phyloP scores from a whole-genome alignment of 2,797 vertebrate genomes.

The Squalus acanthias region DNA sequence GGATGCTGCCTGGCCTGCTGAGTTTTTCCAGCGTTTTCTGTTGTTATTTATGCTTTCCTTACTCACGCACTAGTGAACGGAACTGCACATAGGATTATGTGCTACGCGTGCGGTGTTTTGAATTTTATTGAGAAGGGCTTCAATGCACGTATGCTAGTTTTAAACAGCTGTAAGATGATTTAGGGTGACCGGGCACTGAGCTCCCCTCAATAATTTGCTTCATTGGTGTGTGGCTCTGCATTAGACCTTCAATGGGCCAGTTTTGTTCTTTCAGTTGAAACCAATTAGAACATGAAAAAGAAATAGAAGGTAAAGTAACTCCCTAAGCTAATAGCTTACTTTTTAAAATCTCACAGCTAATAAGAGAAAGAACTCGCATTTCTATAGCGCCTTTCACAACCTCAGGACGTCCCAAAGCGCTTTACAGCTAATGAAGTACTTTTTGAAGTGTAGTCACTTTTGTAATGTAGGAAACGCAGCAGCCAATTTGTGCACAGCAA shows the following conservation, averaged over 20 bases:
- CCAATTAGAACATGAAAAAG: slow-evolving; percentile 15
- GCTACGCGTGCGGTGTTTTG: background rate
- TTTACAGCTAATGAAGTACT: background rate
- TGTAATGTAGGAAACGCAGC: background rate
- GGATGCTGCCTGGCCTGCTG: no score
- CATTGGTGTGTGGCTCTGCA: slow-evolving; percentile 1
- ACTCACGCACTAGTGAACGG: background rate
- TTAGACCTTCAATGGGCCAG: background rate
- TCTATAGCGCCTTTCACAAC: background rate
- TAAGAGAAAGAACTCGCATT: background rate
- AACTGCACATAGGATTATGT: background rate
- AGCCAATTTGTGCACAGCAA: background rate
- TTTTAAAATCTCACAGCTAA: slow-evolving; percentile 11
- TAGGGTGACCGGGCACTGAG: background rate
- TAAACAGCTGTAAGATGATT: background rate
- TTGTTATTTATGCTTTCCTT: no score
- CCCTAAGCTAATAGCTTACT: background rate
- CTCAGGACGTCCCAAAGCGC: background rate
- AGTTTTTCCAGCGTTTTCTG: no score
- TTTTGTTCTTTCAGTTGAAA: background rate
- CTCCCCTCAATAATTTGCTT: background rate
- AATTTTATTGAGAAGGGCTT: background rate
- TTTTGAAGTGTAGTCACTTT: background rate
- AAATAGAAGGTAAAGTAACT: background rate
- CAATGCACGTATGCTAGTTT: background rate